Conservation (phyloP, 2,888 invertebrate species). For the Polylopha cassiicola region DNA sequence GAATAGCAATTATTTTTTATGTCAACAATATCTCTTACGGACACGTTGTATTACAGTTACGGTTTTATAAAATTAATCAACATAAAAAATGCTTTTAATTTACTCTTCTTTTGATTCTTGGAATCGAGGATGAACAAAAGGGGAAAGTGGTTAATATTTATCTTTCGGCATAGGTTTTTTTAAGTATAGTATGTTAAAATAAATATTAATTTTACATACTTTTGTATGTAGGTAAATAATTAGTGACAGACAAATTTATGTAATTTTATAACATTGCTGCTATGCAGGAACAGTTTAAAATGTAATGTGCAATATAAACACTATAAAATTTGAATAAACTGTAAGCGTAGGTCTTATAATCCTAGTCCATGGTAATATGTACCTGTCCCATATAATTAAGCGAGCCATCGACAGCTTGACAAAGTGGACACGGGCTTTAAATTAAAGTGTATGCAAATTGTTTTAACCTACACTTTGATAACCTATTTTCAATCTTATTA, state of each 20-base stretch:
- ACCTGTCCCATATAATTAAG: slow-evolving; percentile 17
- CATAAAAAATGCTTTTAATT: no score
- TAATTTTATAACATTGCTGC: no score
- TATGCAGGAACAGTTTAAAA: no score
- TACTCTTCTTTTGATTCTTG: no score
- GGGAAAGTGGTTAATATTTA: no score
- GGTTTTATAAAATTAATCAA: slow-evolving; percentile 11
- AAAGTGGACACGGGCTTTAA: slow-evolving; percentile 16
- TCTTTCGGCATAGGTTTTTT: no score
- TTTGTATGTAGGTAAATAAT: no score
- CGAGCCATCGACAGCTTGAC: slow-evolving; percentile 22
- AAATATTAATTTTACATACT: no score
- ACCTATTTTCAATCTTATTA: not conserved
- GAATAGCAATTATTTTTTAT: slow-evolving; percentile 16
- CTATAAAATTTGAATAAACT: slow-evolving; percentile 11
- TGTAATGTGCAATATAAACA: slow-evolving; percentile 11
- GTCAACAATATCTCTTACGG: slow-evolving; percentile 9
- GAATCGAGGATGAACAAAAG: no score
- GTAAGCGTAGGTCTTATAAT: slow-evolving; percentile 19
- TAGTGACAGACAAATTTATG: no score
- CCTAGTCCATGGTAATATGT: slow-evolving; percentile 11
- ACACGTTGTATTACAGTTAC: slow-evolving; percentile 16
- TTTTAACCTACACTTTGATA: not conserved
- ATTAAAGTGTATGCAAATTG: slow-evolving; percentile 17
- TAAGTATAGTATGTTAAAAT: no score